These are phyloP conservation scores for Synanceia verrucosa DNA, from an alignment of 2,797 vertebrate genomes.

Conservation along the genomic window DNA sequence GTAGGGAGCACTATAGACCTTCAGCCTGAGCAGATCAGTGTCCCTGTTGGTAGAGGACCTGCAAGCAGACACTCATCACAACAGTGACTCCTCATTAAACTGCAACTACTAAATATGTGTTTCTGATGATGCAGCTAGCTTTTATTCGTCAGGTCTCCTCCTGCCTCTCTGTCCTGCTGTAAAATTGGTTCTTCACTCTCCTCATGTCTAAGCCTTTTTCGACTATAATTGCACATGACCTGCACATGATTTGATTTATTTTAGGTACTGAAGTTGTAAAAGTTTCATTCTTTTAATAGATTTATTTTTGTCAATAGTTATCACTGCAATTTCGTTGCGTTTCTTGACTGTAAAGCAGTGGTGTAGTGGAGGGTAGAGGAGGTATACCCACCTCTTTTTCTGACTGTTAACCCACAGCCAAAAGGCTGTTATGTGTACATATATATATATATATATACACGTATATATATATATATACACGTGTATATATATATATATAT, in stretches of 20 bases:
- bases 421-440: too few species aligned
- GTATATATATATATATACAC: too few species aligned
- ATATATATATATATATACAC: too few species aligned
- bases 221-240: conserved; percentile 67
- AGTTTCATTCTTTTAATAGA: conserved; percentile 37
- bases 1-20: conserved; percentile 31
- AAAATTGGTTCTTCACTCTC: conserved; percentile 39
- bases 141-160: conserved; percentile 2
- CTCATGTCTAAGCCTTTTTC: conserved; percentile 29
- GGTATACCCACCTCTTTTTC: too few species aligned
- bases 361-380: too few species aligned
- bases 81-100: conserved; percentile 54
- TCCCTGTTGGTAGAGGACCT: neutral
- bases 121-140: conserved; percentile 19
- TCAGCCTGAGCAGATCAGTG: conserved; percentile 2
- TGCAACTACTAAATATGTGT: conserved; percentile 63
- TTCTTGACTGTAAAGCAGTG: too few species aligned
- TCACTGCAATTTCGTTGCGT: conserved; percentile 37
- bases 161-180: conserved; percentile 52
- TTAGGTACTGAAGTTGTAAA: conserved; percentile 74
- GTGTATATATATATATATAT: too few species aligned
- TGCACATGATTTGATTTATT: conserved; percentile 35
- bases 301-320: conserved; percentile 75
- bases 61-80: conserved; percentile 20
- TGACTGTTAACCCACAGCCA: too few species aligned